Evolutionary conservation across 2,888 invertebrate genomes (phyloP), one percentile per base, ranked within the genome.

Genomic region (Apomyelois bistriatella): DNA sequence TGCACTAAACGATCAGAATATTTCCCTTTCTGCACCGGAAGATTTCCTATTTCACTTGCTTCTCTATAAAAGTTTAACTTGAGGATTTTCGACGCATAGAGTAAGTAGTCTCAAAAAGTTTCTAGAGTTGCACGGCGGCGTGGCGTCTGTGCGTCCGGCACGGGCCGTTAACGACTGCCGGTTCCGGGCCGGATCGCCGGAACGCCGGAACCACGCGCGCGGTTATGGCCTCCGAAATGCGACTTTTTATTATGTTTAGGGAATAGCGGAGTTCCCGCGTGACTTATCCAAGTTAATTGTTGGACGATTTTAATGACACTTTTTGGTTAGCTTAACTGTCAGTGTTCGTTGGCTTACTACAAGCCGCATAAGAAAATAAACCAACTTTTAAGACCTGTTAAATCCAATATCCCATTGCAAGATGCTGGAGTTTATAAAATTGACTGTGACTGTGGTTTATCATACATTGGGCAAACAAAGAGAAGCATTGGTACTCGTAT

Each of bases 111-210:
- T 38, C 16, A 8, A n/a, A 41, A 22, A 41, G 22, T 28, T 22
- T 22, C 22, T 22, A 22, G 22, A 12, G 30, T 30, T 16, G 17
- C 3, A 12, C 9, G n/a, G 32, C 12, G 40, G 13, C 13, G 15
- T 15, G 32, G n/a, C 41, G 50, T 22, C 17, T 35, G 38, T 5
- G 42, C 17, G 47, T 22, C 30, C 42, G 40, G 48, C 41, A 58
- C 57, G 59, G 72, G 62, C 62, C 69, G 71, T 65, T 79, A 82
- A 83, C 82, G 82, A 82, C 84, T 82, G 84, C 84, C 85, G 69
- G 53, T 77, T 83, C 85, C 84, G 81, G 70, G 65, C 61, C 60
- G 63, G 66, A n/a, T 68, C 69, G 64, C 65, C 66, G 63, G 56
- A 40, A 22, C 42, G 53, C 48, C 64, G 58, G 61, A 64, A 61